Percentiles rank a stretch among this genome's conserved stretches.
These are phyloP conservation scores for Pollenia amentaria DNA, from an alignment of 2,888 invertebrate genomes.

Conservation along the genomic window DNA sequence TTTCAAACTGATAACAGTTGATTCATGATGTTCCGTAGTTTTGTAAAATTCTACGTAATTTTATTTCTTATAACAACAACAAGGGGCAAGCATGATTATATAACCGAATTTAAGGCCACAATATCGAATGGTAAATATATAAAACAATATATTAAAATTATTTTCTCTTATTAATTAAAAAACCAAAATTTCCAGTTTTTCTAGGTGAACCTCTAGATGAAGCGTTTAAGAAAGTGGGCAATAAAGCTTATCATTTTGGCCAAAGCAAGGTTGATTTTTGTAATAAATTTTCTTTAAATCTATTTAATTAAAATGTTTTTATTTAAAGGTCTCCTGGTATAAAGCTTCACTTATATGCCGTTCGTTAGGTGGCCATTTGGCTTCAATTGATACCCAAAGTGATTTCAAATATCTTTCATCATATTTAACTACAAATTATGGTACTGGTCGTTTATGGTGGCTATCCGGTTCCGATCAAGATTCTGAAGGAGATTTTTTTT, in stretches of 20 bases:
- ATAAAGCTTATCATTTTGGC: conserved; percentile 5
- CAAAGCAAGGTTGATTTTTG: not conserved
- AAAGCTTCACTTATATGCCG: not conserved
- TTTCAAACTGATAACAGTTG: not conserved
- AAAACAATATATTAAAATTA: not conserved
- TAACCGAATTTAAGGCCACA: not conserved
- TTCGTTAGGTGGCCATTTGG: not conserved
- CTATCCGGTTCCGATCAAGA: conserved; percentile 1
- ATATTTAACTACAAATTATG: not conserved
- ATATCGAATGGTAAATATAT: not conserved
- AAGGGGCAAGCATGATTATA: not conserved
- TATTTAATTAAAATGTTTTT: not conserved
- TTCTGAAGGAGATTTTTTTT: not conserved
- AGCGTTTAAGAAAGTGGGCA: not conserved
- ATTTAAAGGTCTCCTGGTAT: not conserved
- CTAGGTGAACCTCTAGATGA: not conserved
- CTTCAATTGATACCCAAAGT: not conserved
- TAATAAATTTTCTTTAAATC: not conserved
- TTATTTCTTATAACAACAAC: not conserved
- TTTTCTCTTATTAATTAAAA: too few relatives aligned
- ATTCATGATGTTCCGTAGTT: not conserved
- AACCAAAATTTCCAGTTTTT: not conserved
- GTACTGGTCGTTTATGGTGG: not conserved
- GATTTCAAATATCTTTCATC: not conserved
- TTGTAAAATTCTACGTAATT: not conserved